phyloP scores from a whole-genome alignment of 2,113 vertebrate species.

The Cyphomyrus discorhynchus region DNA sequence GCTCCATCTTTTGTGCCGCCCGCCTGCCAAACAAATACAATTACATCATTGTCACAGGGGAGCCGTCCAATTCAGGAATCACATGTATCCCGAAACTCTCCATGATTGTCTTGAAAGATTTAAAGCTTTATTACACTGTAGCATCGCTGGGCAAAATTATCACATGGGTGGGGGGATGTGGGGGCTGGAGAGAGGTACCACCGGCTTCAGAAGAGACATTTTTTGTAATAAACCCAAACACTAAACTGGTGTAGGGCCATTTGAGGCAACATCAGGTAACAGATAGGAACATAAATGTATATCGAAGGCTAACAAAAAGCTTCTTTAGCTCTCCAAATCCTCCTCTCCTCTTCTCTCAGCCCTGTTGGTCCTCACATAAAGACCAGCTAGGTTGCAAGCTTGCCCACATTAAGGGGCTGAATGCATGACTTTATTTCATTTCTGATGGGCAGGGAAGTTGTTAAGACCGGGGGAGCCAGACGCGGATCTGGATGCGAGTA shows the following conservation, averaged over 20 bases:
- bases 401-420: neutral
- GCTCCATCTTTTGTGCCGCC: neutral
- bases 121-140: neutral
- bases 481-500: neutral
- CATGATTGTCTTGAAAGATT: constrained; percentile 26
- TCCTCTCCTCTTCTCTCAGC: neutral
- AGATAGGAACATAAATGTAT: neutral
- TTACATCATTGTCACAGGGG: constrained; percentile 23
- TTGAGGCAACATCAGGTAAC: neutral
- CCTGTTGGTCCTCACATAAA: neutral
- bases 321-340: neutral
- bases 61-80: constrained; percentile 24
- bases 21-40: neutral
- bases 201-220: neutral
- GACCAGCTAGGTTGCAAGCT: neutral
- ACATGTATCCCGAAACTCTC: constrained; percentile 6
- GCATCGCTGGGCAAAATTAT: neutral
- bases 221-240: neutral
- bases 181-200: neutral
- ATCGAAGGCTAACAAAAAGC: neutral
- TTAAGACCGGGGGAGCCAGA: neutral
- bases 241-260: neutral
- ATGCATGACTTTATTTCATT: neutral
- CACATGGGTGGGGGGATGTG: neutral
- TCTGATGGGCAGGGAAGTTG: neutral